phyloP scores from a whole-genome alignment of 1,140 invertebrate genomes.

The Monochamus saltuarius region DNA sequence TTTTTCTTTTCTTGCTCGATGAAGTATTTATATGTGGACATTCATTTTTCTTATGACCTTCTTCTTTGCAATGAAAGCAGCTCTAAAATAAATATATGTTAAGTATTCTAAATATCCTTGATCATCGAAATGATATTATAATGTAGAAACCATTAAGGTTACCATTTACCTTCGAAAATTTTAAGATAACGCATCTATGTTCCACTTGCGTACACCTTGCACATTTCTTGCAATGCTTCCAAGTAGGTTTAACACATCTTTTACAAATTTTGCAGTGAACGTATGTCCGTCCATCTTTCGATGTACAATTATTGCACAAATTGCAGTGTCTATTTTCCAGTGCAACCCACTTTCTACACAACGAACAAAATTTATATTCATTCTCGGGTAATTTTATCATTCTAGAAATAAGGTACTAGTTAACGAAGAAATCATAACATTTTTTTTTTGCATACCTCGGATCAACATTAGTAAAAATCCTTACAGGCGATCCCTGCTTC shows the following conservation, averaged over 20 bases:
- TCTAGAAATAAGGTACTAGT: conserved; percentile 45
- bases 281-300: conserved; percentile 79
- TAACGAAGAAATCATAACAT: background rate
- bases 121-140: conserved; percentile 15
- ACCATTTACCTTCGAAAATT: conserved; percentile 45
- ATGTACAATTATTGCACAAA: conserved; percentile 72
- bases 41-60: conserved; percentile 43
- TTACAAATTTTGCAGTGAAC: conserved; percentile 74
- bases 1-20: conserved; percentile 27
- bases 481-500: conserved; percentile 72
- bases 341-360: conserved; percentile 70
- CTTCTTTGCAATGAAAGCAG: conserved; percentile 44
- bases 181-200: conserved; percentile 61
- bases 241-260: conserved; percentile 81
- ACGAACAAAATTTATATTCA: conserved; percentile 73
- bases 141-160: background rate
- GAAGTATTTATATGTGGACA: conserved; percentile 34
- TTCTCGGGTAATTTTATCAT: conserved; percentile 64
- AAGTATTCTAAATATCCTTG: background rate
- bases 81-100: conserved; percentile 30
- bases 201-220: conserved; percentile 63
- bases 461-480: conserved; percentile 82
- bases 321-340: conserved; percentile 74
- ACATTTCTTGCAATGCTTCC: conserved; percentile 76
- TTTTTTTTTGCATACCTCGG: conserved; percentile 42